Conservation (phyloP, 2,888 invertebrate genomes). For the Pheosia gnoma region DNA sequence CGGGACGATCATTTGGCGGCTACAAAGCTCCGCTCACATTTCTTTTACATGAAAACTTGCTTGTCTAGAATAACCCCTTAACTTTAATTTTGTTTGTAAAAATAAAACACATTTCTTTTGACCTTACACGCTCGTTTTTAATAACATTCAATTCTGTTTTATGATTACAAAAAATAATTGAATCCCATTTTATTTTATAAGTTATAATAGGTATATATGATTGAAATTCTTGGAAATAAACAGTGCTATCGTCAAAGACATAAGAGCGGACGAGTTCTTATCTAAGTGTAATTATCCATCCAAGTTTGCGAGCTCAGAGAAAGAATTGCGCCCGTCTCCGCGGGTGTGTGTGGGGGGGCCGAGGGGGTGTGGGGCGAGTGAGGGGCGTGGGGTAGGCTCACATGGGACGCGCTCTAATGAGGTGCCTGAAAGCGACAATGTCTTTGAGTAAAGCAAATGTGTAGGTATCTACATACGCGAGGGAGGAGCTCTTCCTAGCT, state of each 20-base stretch:
- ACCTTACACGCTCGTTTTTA: too few species aligned
- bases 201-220: slow-evolving; percentile 22
- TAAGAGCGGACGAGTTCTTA: slow-evolving; percentile 68
- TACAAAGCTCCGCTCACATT: slow-evolving; percentile 26
- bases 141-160: slow-evolving; percentile 8
- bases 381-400: slow-evolving; percentile 71
- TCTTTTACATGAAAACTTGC: slow-evolving; percentile 8
- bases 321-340: slow-evolving; percentile 73
- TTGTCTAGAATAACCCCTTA: neutral
- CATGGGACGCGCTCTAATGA: slow-evolving; percentile 84
- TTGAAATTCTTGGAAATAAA: slow-evolving; percentile 29
- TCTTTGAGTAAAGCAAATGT: slow-evolving; percentile 83
- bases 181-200: slow-evolving; percentile 21
- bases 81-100: too few species aligned
- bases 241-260: slow-evolving; percentile 47
- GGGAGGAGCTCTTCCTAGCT: slow-evolving; percentile 70
- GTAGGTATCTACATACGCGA: slow-evolving; percentile 78
- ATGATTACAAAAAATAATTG: slow-evolving; percentile 17
- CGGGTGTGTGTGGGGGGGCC: slow-evolving; percentile 53
- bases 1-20: slow-evolving; percentile 29
- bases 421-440: slow-evolving; percentile 85
- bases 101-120: too few species aligned
- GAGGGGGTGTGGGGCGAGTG: slow-evolving; percentile 32
- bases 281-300: slow-evolving; percentile 81
- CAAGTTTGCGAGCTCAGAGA: slow-evolving; percentile 79